Base-by-base conservation (phyloP, 2,113 vertebrate genomes). In the Electrona antarctica region DNA sequence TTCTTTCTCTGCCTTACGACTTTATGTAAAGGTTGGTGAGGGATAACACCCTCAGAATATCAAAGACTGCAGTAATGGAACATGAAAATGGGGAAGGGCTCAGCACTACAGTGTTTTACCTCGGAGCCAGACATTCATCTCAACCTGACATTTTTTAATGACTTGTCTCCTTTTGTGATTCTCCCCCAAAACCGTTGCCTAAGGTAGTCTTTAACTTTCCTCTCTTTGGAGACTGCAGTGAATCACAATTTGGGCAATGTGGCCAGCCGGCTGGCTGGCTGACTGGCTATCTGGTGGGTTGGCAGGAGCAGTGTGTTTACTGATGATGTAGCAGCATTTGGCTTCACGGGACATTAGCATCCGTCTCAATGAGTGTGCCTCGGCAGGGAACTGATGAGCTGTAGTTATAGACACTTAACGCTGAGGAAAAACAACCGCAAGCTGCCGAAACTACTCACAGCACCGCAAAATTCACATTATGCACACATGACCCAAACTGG, bases 321-420 rank as follows among this genome's bases (percentile, higher is more conserved):
- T 80, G 87, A 88, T 89, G 87, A 89, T 79, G 75, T 76, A 77
- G 83, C 80, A 45, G 73, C 82, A 83, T 83, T 89, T 78, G 74
- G 80, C 76, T 92, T 90, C 87, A 88, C 67, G 72, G 86, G 73
- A 90, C 90, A 91, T 92, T 91, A 90, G 74, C 80, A 79, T 85
- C 75, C 73, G 74, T 78, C 78, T 82, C 76, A 76, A 65, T 85
- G 79, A 84, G 73, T 77, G n/a, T 48, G 66, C 67, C 76, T 61
- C 33, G 66, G 74, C 49, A 64, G 70, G 68, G 76, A 73, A 76
- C 69, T 81, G 76, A 84, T 87, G 81, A 77, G 69, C 57, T 79
- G 41, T 48, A 70, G 78, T 82, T 83, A 70, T 68, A 77, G 61
- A 80, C 15, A 41, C 76, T 86, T 73, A 81, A 62, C 51, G 83